phyloP scores from a whole-genome alignment of 1,140 invertebrate genomes.

The Drosophila kohkoa region DNA sequence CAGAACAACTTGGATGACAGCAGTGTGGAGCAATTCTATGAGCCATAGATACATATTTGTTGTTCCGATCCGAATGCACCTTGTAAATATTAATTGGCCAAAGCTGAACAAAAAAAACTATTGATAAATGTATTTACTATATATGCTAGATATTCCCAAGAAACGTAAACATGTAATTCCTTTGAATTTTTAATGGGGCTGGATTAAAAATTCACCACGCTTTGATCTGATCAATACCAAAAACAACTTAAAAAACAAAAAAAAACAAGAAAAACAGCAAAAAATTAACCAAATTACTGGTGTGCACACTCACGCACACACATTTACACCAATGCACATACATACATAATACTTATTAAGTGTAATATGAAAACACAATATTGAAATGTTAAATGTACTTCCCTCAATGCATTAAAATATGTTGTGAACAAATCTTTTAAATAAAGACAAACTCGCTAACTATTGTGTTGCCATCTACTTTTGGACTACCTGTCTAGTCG shows the following conservation, averaged over 20 bases:
- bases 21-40: slow-evolving; percentile 57
- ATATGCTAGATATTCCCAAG: slow-evolving; percentile 21
- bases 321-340: slow-evolving; percentile 37
- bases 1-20: slow-evolving; percentile 41
- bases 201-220: slow-evolving; percentile 83
- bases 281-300: slow-evolving; percentile 9
- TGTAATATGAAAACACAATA: slow-evolving; percentile 32
- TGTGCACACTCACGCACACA: slow-evolving; percentile 6
- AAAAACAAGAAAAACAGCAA: slow-evolving; percentile 9
- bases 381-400: slow-evolving; percentile 48
- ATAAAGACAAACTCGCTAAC: slow-evolving; percentile 41
- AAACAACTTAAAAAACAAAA: slow-evolving; percentile 26
- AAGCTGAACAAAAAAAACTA: slow-evolving; percentile 15
- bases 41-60: slow-evolving; percentile 44
- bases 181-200: slow-evolving; percentile 84
- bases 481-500: not conserved
- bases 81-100: slow-evolving; percentile 68
- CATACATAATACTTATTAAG: slow-evolving; percentile 18
- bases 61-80: not conserved
- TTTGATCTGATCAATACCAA: slow-evolving; percentile 61
- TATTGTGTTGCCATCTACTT: not conserved
- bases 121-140: slow-evolving; percentile 27
- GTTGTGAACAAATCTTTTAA: slow-evolving; percentile 49
- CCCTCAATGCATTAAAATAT: slow-evolving; percentile 55
- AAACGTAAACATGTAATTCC: slow-evolving; percentile 23